Evolutionary conservation across 1,140 invertebrate genomes (phyloP).

Genomic region (Homalodisca vitripennis): DNA sequence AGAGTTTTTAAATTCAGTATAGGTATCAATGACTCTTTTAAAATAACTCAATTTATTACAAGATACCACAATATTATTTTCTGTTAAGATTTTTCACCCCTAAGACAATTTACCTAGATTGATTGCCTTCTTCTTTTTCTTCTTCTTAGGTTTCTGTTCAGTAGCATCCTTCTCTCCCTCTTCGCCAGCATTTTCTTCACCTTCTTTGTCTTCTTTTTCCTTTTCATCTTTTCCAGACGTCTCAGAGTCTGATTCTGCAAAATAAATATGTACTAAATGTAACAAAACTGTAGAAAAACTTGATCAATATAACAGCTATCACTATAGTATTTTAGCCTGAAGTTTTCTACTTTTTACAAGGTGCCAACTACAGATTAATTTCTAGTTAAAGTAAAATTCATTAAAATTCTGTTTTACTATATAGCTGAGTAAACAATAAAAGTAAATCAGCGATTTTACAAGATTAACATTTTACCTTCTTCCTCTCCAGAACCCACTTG

Average conservation of each 20-base stretch:
- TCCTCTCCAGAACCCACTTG: slow-evolving; percentile 82
- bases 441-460: neutral
- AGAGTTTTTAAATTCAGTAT: too few relatives aligned
- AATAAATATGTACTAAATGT: too few relatives aligned
- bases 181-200: slow-evolving; percentile 61
- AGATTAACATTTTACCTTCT: slow-evolving; percentile 45
- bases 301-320: too few relatives aligned
- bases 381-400: neutral
- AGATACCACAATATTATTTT: too few relatives aligned
- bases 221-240: slow-evolving; percentile 25
- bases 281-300: too few relatives aligned
- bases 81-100: too few relatives aligned
- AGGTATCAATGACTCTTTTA: too few relatives aligned
- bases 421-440: neutral
- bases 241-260: neutral
- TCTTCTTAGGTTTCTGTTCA: slow-evolving; percentile 48
- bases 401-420: neutral
- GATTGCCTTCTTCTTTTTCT: slow-evolving; percentile 61
- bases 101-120: slow-evolving; percentile 57
- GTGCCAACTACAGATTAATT: neutral
- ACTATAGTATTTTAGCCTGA: too few relatives aligned
- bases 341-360: too few relatives aligned
- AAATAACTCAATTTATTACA: too few relatives aligned
- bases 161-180: slow-evolving; percentile 53
- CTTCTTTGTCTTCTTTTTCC: slow-evolving; percentile 47